A percentile compares a stretch with the other conserved stretches of the same genome.
Evolutionary conservation across 1,140 invertebrate species (phyloP).

Genomic region (Hirudo medicinalis): DNA sequence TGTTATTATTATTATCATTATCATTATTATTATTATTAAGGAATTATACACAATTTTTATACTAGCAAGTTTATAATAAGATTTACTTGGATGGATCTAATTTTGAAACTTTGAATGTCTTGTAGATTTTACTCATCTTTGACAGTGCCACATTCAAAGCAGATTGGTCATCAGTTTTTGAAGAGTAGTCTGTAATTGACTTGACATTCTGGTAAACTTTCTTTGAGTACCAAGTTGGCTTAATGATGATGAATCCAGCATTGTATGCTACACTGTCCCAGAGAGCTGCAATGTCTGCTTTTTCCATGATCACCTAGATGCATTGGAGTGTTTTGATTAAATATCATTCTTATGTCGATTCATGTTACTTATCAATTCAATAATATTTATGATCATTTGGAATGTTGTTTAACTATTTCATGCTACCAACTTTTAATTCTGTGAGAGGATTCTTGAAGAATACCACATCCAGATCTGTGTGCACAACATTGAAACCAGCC

Average conservation of each 20-base stretch:
- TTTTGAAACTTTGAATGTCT: slow-evolving; percentile 3
- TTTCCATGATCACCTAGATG: slow-evolving; percentile 13
- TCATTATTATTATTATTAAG: too few relatives aligned
- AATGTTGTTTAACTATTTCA: too few relatives aligned
- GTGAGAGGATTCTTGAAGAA: slow-evolving; percentile 18
- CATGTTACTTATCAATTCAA: background rate
- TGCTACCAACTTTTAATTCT: background rate
- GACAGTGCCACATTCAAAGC: slow-evolving; percentile 13
- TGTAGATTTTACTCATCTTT: slow-evolving; percentile 1
- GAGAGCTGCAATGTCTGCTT: slow-evolving; percentile 17
- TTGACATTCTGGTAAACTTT: slow-evolving; percentile 19
- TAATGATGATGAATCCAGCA: slow-evolving; percentile 21
- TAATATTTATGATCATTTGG: too few relatives aligned
- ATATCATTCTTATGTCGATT: background rate
- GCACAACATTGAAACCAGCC: slow-evolving; percentile 20
- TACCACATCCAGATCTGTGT: slow-evolving; percentile 21
- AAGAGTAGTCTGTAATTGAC: slow-evolving; percentile 1
- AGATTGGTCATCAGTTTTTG: slow-evolving; percentile 20
- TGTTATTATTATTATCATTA: too few relatives aligned
- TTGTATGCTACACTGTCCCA: slow-evolving; percentile 19
- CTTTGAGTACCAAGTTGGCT: slow-evolving; percentile 7
- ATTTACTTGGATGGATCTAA: background rate
- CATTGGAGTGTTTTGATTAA: background rate
- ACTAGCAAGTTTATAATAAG: too few relatives aligned
- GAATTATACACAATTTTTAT: too few relatives aligned